Conservation (phyloP, 2,113 vertebrate genomes). For the Lepisosteus oculatus region DNA sequence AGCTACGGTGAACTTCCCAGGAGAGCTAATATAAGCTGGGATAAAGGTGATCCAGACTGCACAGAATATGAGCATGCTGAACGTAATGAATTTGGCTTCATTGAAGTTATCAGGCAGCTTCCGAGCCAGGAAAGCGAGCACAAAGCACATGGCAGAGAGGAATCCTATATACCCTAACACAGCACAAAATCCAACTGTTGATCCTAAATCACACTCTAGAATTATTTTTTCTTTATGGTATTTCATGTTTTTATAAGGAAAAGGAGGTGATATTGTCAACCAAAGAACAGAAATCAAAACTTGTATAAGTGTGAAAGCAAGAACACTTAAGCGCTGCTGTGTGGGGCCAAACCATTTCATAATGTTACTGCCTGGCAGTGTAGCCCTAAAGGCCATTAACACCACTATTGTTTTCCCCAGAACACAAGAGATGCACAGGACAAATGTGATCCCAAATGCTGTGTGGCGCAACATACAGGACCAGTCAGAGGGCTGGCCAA, state of each 20-base stretch:
- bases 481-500: conserved; percentile 40
- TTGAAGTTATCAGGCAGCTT: conserved; percentile 69
- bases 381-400: conserved; percentile 52
- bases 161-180: conserved; percentile 62
- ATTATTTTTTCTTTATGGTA: conserved; percentile 55
- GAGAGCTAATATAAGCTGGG: conserved; percentile 53
- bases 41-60: conserved; percentile 59
- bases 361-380: conserved; percentile 41
- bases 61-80: conserved; percentile 67
- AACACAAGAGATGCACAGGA: conserved; percentile 54
- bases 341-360: conserved; percentile 53
- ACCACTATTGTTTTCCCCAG: conserved; percentile 54
- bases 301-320: conserved; percentile 45
- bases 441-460: conserved; percentile 54
- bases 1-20: conserved; percentile 53
- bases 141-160: conserved; percentile 54
- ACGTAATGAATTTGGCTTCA: conserved; percentile 68
- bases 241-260: conserved; percentile 42
- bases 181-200: conserved; percentile 61
- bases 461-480: conserved; percentile 58
- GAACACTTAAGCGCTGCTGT: conserved; percentile 44
- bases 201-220: conserved; percentile 63
- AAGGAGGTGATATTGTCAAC: conserved; percentile 40
- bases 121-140: conserved; percentile 62
- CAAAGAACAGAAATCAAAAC: conserved; percentile 47